Conservation (phyloP, 2,888 invertebrate species). For the Congeria kusceri region DNA sequence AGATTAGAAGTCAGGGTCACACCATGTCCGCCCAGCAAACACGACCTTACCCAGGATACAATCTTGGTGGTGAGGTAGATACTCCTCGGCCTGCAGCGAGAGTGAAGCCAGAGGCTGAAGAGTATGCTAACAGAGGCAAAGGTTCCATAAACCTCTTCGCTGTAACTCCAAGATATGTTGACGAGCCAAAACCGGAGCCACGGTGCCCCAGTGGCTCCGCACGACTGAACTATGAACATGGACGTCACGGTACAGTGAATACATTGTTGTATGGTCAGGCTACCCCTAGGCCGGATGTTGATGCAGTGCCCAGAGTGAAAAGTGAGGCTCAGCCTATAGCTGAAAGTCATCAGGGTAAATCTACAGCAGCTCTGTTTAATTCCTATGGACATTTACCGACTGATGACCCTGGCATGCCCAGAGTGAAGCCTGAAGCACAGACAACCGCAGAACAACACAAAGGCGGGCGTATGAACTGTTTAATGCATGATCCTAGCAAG, state of each 20-base stretch:
- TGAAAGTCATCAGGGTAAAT: conserved; percentile 68
- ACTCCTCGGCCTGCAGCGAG: conserved; percentile 71
- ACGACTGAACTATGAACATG: conserved; percentile 71
- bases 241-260: conserved; percentile 74
- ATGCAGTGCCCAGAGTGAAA: conserved; percentile 71
- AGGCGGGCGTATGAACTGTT: conserved; percentile 74
- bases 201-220: conserved; percentile 71
- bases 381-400: conserved; percentile 66
- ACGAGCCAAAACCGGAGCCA: conserved; percentile 67
- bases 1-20: too few relatives aligned
- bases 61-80: conserved; percentile 60
- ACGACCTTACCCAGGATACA: conserved; percentile 75
- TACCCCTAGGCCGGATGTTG: conserved; percentile 69
- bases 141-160: conserved; percentile 76
- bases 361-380: conserved; percentile 68
- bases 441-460: conserved; percentile 65
- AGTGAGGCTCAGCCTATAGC: conserved; percentile 76
- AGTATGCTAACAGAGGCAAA: conserved; percentile 73
- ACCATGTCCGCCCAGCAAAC: conserved; percentile 50
- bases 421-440: conserved; percentile 72
- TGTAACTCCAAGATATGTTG: conserved; percentile 57
- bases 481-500: conserved; percentile 74
- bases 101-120: conserved; percentile 81
- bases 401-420: conserved; percentile 67
- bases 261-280: conserved; percentile 70